These are phyloP conservation scores for Enteromius anoplus DNA, from an alignment of 2,797 vertebrate species.

Conservation along the genomic window DNA sequence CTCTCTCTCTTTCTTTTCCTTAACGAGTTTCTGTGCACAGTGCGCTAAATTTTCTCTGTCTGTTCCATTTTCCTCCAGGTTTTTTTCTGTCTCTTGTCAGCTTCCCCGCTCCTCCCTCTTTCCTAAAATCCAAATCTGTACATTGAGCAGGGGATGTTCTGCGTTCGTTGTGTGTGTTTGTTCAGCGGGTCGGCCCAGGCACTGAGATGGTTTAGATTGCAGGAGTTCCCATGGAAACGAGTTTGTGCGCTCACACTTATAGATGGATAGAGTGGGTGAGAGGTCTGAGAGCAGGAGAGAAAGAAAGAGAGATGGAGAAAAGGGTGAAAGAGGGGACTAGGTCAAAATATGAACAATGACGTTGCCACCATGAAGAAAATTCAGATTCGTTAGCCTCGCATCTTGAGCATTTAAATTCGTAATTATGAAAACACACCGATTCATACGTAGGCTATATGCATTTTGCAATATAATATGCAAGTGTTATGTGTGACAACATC, in stretches of 20 bases:
- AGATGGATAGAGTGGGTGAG: conserved; percentile 72
- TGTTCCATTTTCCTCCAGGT: background rate
- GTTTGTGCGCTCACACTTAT: conserved; percentile 74
- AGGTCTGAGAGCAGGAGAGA: conserved; percentile 53
- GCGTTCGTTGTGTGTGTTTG: conserved; percentile 54
- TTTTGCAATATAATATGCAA: background rate
- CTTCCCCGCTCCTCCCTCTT: conserved; percentile 5
- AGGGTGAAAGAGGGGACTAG: conserved; percentile 34
- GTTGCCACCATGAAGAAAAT: background rate
- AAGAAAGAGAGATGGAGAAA: conserved; percentile 62
- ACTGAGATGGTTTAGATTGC: conserved; percentile 64
- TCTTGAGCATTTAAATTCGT: background rate
- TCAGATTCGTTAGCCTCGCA: background rate
- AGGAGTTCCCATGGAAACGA: conserved; percentile 80
- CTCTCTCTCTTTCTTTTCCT: background rate
- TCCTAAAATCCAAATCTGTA: background rate
- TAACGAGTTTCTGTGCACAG: conserved; percentile 45
- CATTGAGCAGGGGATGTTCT: conserved; percentile 37
- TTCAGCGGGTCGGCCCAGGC: conserved; percentile 45
- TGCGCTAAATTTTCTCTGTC: conserved; percentile 23
- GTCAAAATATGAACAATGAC: conserved; percentile 29
- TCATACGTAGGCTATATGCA: background rate
- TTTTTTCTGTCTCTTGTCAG: conserved; percentile 6
- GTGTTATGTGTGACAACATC: background rate
- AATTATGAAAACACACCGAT: background rate